Percentiles rank a stretch among this genome's conserved stretches.
Conservation (phyloP, 2,888 invertebrate genomes). For the Geotrupes spiniger region DNA sequence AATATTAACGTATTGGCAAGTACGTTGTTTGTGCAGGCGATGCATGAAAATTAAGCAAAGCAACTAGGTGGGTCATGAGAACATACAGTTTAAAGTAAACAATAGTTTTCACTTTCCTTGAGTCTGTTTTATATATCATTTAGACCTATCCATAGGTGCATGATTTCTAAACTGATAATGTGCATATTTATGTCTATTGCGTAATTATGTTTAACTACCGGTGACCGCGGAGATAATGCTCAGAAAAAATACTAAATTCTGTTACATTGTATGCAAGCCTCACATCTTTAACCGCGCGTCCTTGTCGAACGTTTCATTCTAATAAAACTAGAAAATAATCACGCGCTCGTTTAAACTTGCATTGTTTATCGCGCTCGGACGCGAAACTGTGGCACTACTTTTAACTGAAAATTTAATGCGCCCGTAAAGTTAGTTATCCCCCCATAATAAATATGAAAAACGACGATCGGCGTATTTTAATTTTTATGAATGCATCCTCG, state of each 20-base stretch:
- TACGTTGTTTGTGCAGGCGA: constrained; percentile 33
- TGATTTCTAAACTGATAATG: constrained; percentile 18
- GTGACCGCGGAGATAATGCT: neutral
- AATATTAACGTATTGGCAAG: constrained; percentile 11
- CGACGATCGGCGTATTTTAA: constrained; percentile 7
- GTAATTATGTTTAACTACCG: constrained; percentile 24
- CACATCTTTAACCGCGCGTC: constrained; percentile 1
- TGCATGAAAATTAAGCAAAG: constrained; percentile 37
- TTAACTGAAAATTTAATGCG: too few relatives aligned
- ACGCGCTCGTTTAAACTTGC: neutral
- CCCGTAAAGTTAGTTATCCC: too few relatives aligned
- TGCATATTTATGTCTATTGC: constrained; percentile 33
- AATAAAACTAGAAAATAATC: constrained; percentile 1
- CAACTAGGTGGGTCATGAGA: constrained; percentile 35
- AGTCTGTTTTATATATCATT: constrained; percentile 44
- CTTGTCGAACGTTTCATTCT: neutral
- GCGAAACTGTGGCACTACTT: too few relatives aligned
- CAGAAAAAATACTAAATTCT: too few relatives aligned
- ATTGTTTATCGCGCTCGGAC: too few relatives aligned
- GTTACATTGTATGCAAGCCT: too few relatives aligned
- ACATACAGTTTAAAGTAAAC: constrained; percentile 40
- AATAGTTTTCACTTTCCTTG: constrained; percentile 50
- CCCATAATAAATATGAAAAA: neutral
- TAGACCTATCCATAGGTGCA: constrained; percentile 26
- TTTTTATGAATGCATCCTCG: constrained; percentile 5